A percentile compares a stretch with the other conserved stretches of the same genome.
Evolutionary conservation across 2,113 vertebrate species (phyloP).

Genomic region (human): DNA sequence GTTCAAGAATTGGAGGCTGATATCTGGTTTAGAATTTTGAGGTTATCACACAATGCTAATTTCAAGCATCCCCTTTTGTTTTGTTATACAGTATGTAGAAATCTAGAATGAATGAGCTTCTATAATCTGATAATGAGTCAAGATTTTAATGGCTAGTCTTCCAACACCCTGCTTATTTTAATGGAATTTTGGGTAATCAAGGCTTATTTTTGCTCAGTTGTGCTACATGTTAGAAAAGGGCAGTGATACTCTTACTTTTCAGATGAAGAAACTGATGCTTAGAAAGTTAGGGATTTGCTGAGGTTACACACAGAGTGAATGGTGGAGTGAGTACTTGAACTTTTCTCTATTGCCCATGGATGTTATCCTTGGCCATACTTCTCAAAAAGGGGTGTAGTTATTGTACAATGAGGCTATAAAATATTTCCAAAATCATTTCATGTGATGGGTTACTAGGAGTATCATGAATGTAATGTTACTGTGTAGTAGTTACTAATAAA

Average conservation of each 20-base stretch:
- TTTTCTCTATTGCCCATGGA: background rate
- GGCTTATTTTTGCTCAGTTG: background rate
- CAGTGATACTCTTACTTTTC: background rate
- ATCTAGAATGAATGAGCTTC: background rate
- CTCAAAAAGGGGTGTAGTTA: background rate
- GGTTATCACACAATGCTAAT: background rate
- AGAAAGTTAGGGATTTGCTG: background rate
- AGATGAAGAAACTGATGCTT: background rate
- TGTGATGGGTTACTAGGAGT: constrained; percentile 75
- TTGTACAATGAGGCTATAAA: background rate
- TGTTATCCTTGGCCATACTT: background rate
- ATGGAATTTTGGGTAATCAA: background rate
- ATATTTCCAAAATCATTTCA: constrained; percentile 22
- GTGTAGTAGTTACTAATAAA: constrained; percentile 77
- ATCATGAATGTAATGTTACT: constrained; percentile 76
- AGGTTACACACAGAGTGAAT: background rate
- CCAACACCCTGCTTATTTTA: background rate
- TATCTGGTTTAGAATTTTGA: background rate
- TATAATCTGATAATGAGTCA: background rate
- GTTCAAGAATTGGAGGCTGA: background rate
- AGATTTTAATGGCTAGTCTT: background rate
- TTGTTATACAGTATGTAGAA: background rate
- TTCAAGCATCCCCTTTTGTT: background rate
- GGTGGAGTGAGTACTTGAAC: background rate
- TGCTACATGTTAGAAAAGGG: background rate